Evolutionary conservation across 2,113 vertebrate species (phyloP), one percentile per base, ranked within the genome.

Genomic region (Phyllopteryx taeniolatus): DNA sequence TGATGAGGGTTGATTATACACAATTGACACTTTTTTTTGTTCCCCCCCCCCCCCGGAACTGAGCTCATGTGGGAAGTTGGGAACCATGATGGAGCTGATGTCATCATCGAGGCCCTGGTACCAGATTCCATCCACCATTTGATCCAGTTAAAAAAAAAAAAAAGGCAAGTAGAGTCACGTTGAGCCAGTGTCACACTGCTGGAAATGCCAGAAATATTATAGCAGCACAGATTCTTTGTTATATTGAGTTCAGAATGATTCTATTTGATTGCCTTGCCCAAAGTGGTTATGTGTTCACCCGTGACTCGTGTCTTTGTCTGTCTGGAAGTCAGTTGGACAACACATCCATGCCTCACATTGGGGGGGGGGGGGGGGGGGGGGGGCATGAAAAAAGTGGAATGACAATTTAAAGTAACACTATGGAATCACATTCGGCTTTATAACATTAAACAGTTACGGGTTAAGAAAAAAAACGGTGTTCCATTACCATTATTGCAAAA

Each of bases 61-160:
- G 20, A 54, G 53, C 53, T 54, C 53, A 60, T 17, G 59, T 35
- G 31, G 27, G 15, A 35, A 61, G 31, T 61, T 61, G 31, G 27
- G 31, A 61, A 35, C 14, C 59, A 19, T 61, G 53, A 2, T 56
- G 53, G 53, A 51, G 49, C 17, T 19, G 31, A 19, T 61, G 59
- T 35, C 31, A 61, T 61, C 15, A 61, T 35, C 15, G 31, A 35
- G 59, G 53, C 20, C 53, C n/a, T 10, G 20, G 59, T 61, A 17
- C 14, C 31, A 61, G 31, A 61, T 61, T 61, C 31, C 59, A 61
- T 61, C 59, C 31, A 61, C 12, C 59, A 61, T 61, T 33, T 61
- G 59, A 61, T 39, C 31, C 13, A 61, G 59, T 35, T 17, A 61
- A 61, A 61, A 61, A 61, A 61, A 61, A 14, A 8, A 31, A 61